Base-by-base conservation (phyloP, 2,113 vertebrate species). In the Bubalus kerabau region DNA sequence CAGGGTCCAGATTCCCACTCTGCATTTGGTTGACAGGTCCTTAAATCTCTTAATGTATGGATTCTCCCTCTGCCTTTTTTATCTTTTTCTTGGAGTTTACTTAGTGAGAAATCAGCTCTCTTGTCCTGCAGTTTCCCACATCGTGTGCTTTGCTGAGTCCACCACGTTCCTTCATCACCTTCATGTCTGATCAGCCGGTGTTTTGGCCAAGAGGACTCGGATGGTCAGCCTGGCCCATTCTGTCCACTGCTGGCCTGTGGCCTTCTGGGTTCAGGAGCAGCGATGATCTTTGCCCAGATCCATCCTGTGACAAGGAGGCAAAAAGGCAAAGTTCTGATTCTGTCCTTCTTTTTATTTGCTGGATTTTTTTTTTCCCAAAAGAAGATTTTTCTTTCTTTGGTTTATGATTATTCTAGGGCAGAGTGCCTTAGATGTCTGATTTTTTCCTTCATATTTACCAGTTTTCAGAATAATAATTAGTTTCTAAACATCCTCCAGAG, bases 1-100 rank as follows among this genome's bases (percentile, higher is more conserved):
- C 64, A 9, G 64, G n/a, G 10, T 17, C 48, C 32, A 71, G 14
- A 50, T 10, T 2, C 28, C 43, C 57, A 23, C 1, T 4, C 0
- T 87, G 85, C 17, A 1, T n/a, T n/a, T 64, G 59, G n/a, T 32
- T 8, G 7, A 32, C 0, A 10, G 12, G 7, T 11, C 7, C 36
- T 76, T 59, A 59, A n/a, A 21, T 19, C 40, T 14, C 36, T 11
- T 30, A 10, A 23, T 36, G 36, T 48, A 14, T 36, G 15, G 8
- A 64, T 14, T 80, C 32, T 80, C 15, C 24, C n/a, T 48, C 17
- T 43, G 17, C 3, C 67, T 13, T 87, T 50, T 46, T 12, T 8
- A 8, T 28, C 13, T 57, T 93, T 48, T 48, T 21, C 85, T 26
- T 46, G n/a, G 46, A 32, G 15, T 28, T 26, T 26, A 15, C 62